Conservation (phyloP, 2,113 vertebrate genomes). For the Campylorhamphus procurvoides region DNA sequence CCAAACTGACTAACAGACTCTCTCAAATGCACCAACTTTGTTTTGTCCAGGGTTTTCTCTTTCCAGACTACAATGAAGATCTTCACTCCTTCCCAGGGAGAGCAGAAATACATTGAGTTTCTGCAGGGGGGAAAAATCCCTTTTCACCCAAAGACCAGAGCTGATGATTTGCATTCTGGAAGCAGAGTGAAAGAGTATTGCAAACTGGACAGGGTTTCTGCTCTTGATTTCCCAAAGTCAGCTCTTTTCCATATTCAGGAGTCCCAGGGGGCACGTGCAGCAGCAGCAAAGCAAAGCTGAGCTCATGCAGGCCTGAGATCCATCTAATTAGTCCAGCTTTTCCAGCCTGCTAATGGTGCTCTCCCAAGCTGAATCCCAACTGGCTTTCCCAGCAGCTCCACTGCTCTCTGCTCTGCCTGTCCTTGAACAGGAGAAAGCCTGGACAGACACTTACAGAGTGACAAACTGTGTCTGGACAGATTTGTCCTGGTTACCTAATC, state of each 20-base stretch:
- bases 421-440: neutral
- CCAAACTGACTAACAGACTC: neutral
- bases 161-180: neutral
- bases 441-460: neutral
- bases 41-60: neutral
- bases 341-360: neutral
- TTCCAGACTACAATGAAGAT: neutral
- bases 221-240: neutral
- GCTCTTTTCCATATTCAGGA: neutral
- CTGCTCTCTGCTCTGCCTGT: neutral
- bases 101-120: neutral
- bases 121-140: neutral
- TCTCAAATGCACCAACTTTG: neutral
- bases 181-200: neutral
- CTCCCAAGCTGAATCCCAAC: neutral
- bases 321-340: neutral
- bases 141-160: neutral
- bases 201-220: neutral
- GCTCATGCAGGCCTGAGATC: neutral
- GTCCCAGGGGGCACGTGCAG: neutral
- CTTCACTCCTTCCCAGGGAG: neutral
- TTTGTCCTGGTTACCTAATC: neutral
- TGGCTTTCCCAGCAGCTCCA: neutral
- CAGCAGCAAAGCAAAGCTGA: neutral
- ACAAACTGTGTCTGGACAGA: neutral